A percentile compares a stretch with the other conserved stretches of the same genome.
Evolutionary conservation across 2,113 vertebrate species (phyloP).

Genomic region (Damaliscus lunatus): DNA sequence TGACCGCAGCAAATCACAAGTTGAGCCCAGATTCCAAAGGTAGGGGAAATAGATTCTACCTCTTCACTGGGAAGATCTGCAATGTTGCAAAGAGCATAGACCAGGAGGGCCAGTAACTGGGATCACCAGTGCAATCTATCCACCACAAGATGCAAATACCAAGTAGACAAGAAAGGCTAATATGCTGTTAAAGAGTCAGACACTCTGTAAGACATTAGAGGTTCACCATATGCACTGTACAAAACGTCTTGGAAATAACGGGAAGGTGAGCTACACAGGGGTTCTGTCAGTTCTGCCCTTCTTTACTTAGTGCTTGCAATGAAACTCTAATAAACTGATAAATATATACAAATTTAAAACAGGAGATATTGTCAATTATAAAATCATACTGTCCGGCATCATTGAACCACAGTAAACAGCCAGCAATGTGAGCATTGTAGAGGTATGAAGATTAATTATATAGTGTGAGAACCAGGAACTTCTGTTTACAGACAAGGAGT

Average conservation of each 20-base stretch:
- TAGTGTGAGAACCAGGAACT: slow-evolving; percentile 35
- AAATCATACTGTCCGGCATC: neutral
- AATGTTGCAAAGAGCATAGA: neutral
- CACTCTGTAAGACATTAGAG: neutral
- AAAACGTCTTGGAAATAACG: neutral
- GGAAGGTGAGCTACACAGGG: neutral
- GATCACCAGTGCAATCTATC: neutral
- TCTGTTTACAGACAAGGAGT: slow-evolving; percentile 64
- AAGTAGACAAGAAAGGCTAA: neutral
- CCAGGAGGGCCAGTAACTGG: neutral
- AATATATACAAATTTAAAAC: neutral
- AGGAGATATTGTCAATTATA: slow-evolving; percentile 25
- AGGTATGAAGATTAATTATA: slow-evolving; percentile 63
- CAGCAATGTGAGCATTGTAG: neutral
- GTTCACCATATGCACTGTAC: neutral
- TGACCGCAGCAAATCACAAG: neutral
- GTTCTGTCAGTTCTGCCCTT: neutral
- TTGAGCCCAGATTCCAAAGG: neutral
- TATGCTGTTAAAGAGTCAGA: neutral
- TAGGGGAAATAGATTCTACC: neutral
- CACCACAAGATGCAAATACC: neutral
- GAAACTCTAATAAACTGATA: slow-evolving; percentile 10
- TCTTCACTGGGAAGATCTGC: neutral
- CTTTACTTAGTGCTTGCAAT: neutral
- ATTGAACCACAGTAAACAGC: slow-evolving; percentile 33